Conservation (phyloP, 2,113 vertebrate genomes). For the Phalacrocorax pelagicus region DNA sequence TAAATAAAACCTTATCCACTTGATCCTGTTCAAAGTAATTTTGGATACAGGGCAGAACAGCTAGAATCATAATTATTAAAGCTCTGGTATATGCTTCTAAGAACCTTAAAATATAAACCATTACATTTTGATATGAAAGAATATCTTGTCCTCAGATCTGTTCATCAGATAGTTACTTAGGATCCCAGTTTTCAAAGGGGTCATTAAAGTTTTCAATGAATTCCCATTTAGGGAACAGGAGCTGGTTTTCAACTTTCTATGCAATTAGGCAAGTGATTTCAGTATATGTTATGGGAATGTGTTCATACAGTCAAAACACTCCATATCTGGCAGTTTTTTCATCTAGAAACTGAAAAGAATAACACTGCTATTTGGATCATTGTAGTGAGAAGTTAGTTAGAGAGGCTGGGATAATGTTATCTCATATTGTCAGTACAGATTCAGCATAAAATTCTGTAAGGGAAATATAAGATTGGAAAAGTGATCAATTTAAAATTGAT, state of each 20-base stretch:
- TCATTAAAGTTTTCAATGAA: background rate
- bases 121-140: background rate
- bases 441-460: background rate
- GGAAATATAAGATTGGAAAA: background rate
- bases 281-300: background rate
- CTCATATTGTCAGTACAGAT: background rate
- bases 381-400: background rate
- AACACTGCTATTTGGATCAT: background rate
- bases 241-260: background rate
- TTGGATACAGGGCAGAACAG: background rate
- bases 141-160: background rate
- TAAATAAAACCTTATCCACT: background rate
- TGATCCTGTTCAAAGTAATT: background rate
- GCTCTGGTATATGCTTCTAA: background rate
- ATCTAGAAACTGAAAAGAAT: background rate
- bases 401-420: background rate
- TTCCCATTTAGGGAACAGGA: background rate
- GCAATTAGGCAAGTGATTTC: background rate
- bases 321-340: background rate
- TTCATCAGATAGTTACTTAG: background rate
- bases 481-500: background rate
- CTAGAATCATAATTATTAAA: background rate
- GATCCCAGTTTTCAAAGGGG: background rate
- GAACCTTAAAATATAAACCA: background rate
- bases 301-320: background rate